A percentile compares a stretch with the other conserved stretches of the same genome.
phyloP scores from a whole-genome alignment of 2,888 invertebrate genomes.

The Nemapogon koenigi region DNA sequence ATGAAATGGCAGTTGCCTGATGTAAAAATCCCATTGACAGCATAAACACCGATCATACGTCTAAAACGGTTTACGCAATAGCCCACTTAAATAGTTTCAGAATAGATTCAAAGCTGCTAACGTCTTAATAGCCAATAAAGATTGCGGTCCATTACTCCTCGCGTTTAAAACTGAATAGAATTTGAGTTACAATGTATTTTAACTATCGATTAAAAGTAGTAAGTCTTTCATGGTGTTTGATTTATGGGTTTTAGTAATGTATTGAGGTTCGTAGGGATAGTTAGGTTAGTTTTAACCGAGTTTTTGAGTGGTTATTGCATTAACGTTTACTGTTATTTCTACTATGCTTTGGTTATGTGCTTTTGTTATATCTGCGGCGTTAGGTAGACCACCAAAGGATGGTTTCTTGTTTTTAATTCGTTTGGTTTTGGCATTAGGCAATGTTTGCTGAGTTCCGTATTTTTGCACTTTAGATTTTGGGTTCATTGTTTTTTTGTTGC shows the following conservation, averaged over 20 bases:
- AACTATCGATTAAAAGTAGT: constrained; percentile 12
- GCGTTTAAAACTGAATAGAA: constrained; percentile 12
- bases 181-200: constrained; percentile 11
- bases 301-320: background rate
- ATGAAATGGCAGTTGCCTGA: too few relatives aligned
- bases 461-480: too few relatives aligned
- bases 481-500: too few relatives aligned
- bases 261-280: background rate
- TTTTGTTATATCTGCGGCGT: too few relatives aligned
- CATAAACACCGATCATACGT: constrained; percentile 5
- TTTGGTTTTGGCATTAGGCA: too few relatives aligned
- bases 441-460: too few relatives aligned
- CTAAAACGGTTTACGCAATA: constrained; percentile 9
- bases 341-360: too few relatives aligned
- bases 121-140: constrained; percentile 12
- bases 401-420: too few relatives aligned
- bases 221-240: constrained; percentile 11
- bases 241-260: constrained; percentile 9
- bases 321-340: background rate
- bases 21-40: constrained; percentile 7
- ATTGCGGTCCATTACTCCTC: constrained; percentile 6
- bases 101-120: constrained; percentile 10
- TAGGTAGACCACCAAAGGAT: too few relatives aligned
- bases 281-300: background rate
- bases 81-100: constrained; percentile 7